Conservation (phyloP, 2,888 invertebrate species). For the Lasioglossum malachurum region DNA sequence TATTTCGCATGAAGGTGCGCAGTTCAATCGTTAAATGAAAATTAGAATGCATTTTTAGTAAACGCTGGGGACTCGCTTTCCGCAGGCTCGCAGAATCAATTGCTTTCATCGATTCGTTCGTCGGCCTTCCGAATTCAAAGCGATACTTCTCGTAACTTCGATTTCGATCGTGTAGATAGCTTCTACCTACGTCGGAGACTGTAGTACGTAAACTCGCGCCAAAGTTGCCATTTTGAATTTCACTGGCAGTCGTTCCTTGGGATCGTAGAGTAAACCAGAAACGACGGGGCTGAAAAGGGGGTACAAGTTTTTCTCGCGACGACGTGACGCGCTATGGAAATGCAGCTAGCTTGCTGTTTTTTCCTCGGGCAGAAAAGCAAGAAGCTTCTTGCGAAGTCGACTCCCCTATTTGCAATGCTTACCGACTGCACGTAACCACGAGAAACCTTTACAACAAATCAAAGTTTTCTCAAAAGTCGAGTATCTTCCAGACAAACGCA, state of each 20-base stretch:
- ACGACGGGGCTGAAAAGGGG: background rate
- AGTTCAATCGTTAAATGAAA: background rate
- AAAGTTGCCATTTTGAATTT: constrained; percentile 18
- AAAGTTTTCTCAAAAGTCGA: constrained; percentile 23
- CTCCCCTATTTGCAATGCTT: constrained; percentile 16
- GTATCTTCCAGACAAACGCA: background rate
- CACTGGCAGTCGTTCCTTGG: constrained; percentile 4
- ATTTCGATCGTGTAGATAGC: constrained; percentile 1
- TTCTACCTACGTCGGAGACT: background rate
- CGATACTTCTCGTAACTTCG: background rate
- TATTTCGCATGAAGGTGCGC: background rate
- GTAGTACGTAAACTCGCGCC: background rate
- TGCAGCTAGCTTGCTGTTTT: constrained; percentile 10
- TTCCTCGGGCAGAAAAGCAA: background rate
- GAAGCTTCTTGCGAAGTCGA: constrained; percentile 17
- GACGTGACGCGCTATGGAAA: constrained; percentile 12
- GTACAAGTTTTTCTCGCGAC: constrained; percentile 16
- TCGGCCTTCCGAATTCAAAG: background rate
- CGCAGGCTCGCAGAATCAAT: background rate
- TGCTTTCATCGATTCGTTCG: background rate
- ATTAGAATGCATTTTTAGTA: background rate
- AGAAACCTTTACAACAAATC: constrained; percentile 53
- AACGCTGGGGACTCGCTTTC: background rate
- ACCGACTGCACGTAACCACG: constrained; percentile 5
- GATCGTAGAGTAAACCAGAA: constrained; percentile 1